A percentile compares a stretch with the other conserved stretches of the same genome.
Conservation (phyloP, 2,113 vertebrate species). For the Aleadryas rufinucha region DNA sequence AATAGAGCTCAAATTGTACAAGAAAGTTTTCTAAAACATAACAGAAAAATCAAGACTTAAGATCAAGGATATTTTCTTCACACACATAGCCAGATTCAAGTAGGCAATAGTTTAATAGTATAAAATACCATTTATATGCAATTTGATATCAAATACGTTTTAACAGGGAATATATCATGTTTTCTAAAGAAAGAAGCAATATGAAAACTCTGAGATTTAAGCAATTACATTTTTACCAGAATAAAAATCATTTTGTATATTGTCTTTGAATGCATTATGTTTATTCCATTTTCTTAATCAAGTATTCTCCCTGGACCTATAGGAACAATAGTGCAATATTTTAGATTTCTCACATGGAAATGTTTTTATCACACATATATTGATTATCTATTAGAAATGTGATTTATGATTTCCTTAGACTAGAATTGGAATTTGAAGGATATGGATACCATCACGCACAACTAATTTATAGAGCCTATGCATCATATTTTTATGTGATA, state of each 20-base stretch:
- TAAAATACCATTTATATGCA: not conserved
- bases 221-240: not conserved
- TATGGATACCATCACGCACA: not conserved
- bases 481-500: not conserved
- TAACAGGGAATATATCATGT: accelerated
- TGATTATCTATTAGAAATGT: not conserved
- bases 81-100: not conserved
- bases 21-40: not conserved
- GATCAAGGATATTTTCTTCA: not conserved
- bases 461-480: not conserved
- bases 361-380: not conserved
- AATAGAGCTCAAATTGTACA: not conserved
- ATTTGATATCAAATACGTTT: not conserved
- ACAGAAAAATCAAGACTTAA: not conserved
- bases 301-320: not conserved
- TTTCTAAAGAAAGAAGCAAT: not conserved
- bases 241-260: not conserved
- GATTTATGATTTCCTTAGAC: not conserved
- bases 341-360: not conserved
- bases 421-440: not conserved
- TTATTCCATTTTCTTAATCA: not conserved
- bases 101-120: not conserved
- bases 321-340: not conserved
- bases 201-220: not conserved
- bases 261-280: not conserved